phyloP scores from a whole-genome alignment of 1,140 invertebrate genomes.

The Luehdorfia chinensis region DNA sequence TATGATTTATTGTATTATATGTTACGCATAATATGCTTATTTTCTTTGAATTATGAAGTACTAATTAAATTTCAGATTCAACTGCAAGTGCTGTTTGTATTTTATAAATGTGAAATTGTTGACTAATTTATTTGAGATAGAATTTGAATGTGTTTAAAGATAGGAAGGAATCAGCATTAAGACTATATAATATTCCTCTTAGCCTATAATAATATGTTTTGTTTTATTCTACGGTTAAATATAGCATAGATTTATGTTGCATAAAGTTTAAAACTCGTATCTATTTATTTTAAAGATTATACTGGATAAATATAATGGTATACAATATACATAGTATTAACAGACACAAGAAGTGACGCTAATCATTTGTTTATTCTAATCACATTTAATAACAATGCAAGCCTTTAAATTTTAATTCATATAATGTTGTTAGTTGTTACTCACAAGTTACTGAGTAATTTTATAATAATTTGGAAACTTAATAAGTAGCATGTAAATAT shows the following conservation, averaged over 20 bases:
- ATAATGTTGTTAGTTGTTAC: constrained; percentile 2
- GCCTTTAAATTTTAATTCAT: constrained; percentile 5
- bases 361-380: constrained; percentile 8
- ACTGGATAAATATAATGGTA: constrained; percentile 7
- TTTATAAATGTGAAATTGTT: neutral
- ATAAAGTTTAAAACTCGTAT: constrained; percentile 12
- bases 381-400: constrained; percentile 15
- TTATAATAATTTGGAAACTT: neutral
- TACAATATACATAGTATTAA: constrained; percentile 14
- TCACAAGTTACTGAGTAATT: neutral
- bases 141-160: constrained; percentile 5
- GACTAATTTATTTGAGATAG: constrained; percentile 9
- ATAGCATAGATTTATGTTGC: constrained; percentile 14
- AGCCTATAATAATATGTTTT: constrained; percentile 8
- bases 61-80: no score
- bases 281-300: constrained; percentile 11
- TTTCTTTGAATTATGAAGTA: neutral
- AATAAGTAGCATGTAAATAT: no score
- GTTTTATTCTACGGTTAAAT: constrained; percentile 9
- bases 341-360: constrained; percentile 13
- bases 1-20: neutral
- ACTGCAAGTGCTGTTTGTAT: neutral
- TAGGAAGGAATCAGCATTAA: constrained; percentile 15
- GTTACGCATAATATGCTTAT: neutral
- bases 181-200: constrained; percentile 9